Percentiles rank a stretch among this genome's conserved stretches.
Evolutionary conservation across 2,797 vertebrate species (phyloP).

Genomic region (Typhlichthys eigenmanni): DNA sequence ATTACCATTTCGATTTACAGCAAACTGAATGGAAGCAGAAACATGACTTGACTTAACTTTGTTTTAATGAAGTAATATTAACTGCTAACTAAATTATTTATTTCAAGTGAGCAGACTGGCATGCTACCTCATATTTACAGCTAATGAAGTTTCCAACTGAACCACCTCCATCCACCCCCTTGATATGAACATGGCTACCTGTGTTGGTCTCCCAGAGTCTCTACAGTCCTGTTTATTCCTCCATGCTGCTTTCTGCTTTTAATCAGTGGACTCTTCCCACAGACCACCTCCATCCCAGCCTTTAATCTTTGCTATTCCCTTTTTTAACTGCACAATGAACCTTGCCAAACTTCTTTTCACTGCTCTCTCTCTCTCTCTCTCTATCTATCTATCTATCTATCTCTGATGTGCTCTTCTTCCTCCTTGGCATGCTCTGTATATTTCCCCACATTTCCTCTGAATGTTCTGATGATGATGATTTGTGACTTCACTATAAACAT

Average conservation of each 20-base stretch:
- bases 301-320: too few relatives aligned
- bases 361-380: slow-evolving; percentile 14
- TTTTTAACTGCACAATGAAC: slow-evolving; percentile 30
- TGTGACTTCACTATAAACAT: neutral
- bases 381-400: slow-evolving; percentile 5
- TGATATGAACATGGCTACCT: neutral
- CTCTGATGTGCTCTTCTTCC: neutral
- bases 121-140: too few relatives aligned
- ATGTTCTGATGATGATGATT: too few relatives aligned
- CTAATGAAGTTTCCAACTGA: too few relatives aligned
- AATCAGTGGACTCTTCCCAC: slow-evolving; percentile 45
- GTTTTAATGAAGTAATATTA: too few relatives aligned
- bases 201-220: slow-evolving; percentile 25
- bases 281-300: slow-evolving; percentile 10
- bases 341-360: slow-evolving; percentile 9
- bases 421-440: neutral
- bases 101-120: too few relatives aligned
- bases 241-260: slow-evolving; percentile 40
- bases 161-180: too few relatives aligned
- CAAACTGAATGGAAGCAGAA: too few relatives aligned
- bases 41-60: too few relatives aligned
- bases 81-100: too few relatives aligned
- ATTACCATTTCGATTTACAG: neutral
- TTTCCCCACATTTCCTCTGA: slow-evolving; percentile 5
- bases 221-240: slow-evolving; percentile 42